Evolutionary conservation across 2,888 invertebrate species (phyloP).

Genomic region (Sesia bembeciformis): DNA sequence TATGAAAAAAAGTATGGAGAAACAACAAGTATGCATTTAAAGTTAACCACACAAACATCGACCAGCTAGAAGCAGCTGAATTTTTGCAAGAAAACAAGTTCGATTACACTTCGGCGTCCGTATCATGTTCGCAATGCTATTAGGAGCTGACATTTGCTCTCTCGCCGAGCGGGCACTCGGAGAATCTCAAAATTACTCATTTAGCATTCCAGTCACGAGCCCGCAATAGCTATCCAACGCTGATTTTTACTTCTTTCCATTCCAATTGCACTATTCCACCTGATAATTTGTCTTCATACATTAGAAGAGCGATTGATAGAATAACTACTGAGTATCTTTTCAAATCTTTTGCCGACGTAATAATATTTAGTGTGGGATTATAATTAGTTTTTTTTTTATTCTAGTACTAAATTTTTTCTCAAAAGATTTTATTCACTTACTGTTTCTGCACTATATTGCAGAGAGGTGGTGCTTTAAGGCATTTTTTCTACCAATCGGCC

Average conservation of each 20-base stretch:
- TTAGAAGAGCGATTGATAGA: background rate
- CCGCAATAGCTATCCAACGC: constrained; percentile 47
- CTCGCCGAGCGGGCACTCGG: constrained; percentile 47
- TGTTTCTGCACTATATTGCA: too few species aligned
- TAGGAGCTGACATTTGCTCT: constrained; percentile 65
- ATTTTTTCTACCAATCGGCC: too few species aligned
- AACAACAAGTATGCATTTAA: too few species aligned
- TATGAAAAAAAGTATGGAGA: too few species aligned
- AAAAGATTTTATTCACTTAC: too few species aligned
- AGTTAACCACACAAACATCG: background rate
- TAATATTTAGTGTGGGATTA: too few species aligned
- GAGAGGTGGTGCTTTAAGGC: too few species aligned
- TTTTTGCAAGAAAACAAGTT: constrained; percentile 20
- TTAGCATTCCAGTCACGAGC: constrained; percentile 66
- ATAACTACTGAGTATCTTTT: background rate
- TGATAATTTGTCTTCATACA: constrained; percentile 59
- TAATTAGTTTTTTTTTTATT: too few species aligned
- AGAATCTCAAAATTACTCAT: constrained; percentile 71
- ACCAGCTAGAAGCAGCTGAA: background rate
- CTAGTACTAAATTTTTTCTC: too few species aligned
- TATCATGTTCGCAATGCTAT: constrained; percentile 62
- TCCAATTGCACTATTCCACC: constrained; percentile 64
- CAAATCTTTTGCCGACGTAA: too few species aligned
- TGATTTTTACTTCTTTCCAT: constrained; percentile 73
- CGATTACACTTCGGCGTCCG: constrained; percentile 45